Conservation (phyloP, 2,888 invertebrate genomes). For the Cyclophora albipunctata region DNA sequence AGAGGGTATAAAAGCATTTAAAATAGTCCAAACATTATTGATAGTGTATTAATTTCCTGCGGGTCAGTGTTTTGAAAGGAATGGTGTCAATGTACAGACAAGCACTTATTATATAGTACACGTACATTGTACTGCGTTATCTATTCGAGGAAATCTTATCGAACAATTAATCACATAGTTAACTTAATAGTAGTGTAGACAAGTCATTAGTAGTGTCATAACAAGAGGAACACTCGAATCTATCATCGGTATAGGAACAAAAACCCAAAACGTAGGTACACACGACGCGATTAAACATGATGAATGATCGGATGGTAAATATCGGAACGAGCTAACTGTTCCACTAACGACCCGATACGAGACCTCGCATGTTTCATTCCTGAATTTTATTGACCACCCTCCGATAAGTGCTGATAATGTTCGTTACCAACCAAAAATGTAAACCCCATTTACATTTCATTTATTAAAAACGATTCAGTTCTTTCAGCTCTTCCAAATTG, state of each 20-base stretch:
- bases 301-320: constrained; percentile 53
- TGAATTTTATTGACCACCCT: constrained; percentile 39
- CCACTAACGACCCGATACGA: constrained; percentile 54
- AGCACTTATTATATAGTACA: no score
- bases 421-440: constrained; percentile 10
- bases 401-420: constrained; percentile 35
- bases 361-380: constrained; percentile 44
- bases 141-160: no score
- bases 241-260: constrained; percentile 23
- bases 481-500: no score
- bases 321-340: constrained; percentile 49
- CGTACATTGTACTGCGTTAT: no score
- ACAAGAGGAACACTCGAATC: constrained; percentile 9
- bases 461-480: background rate
- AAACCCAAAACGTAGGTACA: constrained; percentile 33
- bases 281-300: constrained; percentile 60
- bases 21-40: no score
- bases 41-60: no score
- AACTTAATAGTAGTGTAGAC: no score
- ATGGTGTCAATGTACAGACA: no score
- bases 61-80: no score
- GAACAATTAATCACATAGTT: no score
- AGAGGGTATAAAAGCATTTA: no score
- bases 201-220: background rate
- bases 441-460: background rate